These are phyloP conservation scores for Dromococcyx pavoninus DNA, from an alignment of 2,797 vertebrate genomes.

Conservation along the genomic window DNA sequence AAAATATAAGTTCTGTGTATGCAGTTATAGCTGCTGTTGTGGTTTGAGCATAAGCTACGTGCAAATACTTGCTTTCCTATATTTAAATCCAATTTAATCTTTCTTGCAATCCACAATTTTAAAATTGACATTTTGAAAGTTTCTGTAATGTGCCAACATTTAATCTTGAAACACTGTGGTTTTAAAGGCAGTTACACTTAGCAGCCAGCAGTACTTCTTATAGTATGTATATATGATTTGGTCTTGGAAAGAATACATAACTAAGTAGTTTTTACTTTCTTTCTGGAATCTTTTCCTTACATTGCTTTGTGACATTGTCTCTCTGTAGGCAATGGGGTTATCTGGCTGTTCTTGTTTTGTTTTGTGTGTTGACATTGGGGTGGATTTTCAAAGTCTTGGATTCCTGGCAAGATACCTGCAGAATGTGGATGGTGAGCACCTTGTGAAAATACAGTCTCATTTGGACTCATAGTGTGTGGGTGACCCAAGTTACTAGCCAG, in stretches of 20 bases:
- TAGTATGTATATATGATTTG: background rate
- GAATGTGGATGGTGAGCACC: background rate
- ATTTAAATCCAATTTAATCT: background rate
- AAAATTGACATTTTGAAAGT: background rate
- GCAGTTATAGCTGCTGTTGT: constrained; percentile 27
- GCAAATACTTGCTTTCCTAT: background rate
- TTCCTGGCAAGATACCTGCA: background rate
- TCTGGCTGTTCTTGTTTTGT: background rate
- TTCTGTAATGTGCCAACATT: background rate
- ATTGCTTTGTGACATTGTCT: background rate
- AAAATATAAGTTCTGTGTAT: constrained; percentile 4
- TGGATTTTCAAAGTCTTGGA: background rate
- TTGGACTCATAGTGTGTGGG: accelerated
- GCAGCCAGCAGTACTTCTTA: background rate
- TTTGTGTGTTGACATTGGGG: background rate
- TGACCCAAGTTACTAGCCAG: background rate
- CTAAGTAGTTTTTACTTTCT: background rate
- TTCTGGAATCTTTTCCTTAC: background rate
- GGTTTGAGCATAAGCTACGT: background rate
- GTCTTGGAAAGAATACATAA: background rate
- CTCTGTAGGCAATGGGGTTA: background rate
- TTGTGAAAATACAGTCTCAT: background rate
- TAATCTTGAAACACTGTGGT: background rate
- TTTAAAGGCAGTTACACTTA: background rate
- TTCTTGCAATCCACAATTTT: background rate